Base-by-base conservation (phyloP, 2,888 invertebrate species). In the Cheilosia pagana region DNA sequence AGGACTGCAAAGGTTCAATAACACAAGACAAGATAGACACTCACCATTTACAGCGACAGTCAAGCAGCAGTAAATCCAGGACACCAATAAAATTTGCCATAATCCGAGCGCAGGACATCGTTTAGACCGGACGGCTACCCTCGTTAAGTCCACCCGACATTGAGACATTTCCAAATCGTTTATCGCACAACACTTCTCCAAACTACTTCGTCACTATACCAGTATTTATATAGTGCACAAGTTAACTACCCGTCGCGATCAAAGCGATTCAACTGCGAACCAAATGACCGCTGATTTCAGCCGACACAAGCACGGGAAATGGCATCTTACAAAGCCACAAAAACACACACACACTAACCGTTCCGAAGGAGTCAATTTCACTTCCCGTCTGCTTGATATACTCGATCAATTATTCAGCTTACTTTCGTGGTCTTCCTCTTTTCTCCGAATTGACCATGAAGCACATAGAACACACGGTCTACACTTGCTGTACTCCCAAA, bases 141-240 rank as follows among this genome's bases (percentile, higher is more conserved):
- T 85, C 71, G 81, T 81, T 76, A 75, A 71, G 81, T 62, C 60
- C 75, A 71, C 48, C 75, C 75, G 81, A 75, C 62, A 76, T 71
- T 60, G 75, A 81, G 65, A 85, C 85, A 85, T 85, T 81, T 81
- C 85, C 75, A 76, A 76, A 76, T 65, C 85, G 85, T 85, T 85
- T 85, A 85, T 85, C 75, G 79, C 60, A 76, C 75, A 71, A 71
- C 85, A 81, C 85, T 75, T 71, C 16, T 81, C 10, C 55, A 48
- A 50, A 62, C 62, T 55, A 39, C 55, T 12, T 25, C 21, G 28
- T 53, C 52, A 55, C 45, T 39, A 45, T 23, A 12, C 10, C 10
- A 50, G 55, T 28, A 28, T 28, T 1, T 7, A 16, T 25, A 41
- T n/a, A 21, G n/a, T n/a, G 19, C 21, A 45, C 35, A 52, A 39